phyloP scores from a whole-genome alignment of 2,797 vertebrate species.

The Pseudomugil tenellus region DNA sequence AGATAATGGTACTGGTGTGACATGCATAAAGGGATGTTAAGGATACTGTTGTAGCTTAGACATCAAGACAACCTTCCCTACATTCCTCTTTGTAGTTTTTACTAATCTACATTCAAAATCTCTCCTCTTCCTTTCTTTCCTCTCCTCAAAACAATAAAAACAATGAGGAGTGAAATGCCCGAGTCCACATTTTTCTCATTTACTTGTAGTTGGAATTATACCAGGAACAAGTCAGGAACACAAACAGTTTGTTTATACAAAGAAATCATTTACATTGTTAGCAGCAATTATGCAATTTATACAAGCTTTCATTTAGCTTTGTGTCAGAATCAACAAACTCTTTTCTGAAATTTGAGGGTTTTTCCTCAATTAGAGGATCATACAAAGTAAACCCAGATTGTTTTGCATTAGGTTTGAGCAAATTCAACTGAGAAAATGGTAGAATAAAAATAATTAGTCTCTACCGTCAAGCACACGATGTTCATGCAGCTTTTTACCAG shows the following conservation, averaged over 20 bases:
- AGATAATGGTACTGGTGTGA: constrained; percentile 50
- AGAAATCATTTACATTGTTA: constrained; percentile 61
- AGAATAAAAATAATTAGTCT: too few relatives aligned
- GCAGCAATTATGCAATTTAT: constrained; percentile 67
- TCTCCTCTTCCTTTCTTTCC: background rate
- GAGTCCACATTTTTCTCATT: constrained; percentile 42
- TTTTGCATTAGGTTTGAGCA: too few relatives aligned
- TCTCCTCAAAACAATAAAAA: constrained; percentile 18
- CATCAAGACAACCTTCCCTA: constrained; percentile 10
- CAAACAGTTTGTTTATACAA: constrained; percentile 61
- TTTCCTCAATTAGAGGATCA: too few relatives aligned
- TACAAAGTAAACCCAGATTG: too few relatives aligned
- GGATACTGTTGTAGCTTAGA: constrained; percentile 37
- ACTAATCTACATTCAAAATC: background rate
- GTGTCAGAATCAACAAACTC: constrained; percentile 59
- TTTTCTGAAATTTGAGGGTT: constrained; percentile 24
- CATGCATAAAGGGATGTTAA: constrained; percentile 26
- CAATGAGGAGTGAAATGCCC: constrained; percentile 23
- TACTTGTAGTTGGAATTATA: constrained; percentile 42
- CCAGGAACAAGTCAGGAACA: constrained; percentile 40
- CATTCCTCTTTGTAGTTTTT: background rate
- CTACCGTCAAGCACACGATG: too few relatives aligned
- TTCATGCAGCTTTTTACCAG: too few relatives aligned
- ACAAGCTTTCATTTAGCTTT: constrained; percentile 58
- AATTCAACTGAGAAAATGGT: too few relatives aligned